Conservation (phyloP, 1,140 invertebrate genomes). For the Telenomus remus region DNA sequence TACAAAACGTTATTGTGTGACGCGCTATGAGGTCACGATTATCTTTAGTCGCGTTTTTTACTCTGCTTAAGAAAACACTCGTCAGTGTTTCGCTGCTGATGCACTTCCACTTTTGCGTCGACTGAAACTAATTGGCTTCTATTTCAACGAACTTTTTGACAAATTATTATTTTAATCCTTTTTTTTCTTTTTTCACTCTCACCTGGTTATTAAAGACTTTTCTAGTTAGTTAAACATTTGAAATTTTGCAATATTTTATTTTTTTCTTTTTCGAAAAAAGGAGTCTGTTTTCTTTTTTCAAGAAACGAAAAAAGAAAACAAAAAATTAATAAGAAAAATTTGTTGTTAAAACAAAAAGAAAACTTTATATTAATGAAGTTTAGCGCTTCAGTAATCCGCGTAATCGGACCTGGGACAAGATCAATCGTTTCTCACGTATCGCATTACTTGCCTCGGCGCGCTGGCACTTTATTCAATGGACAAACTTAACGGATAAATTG, state of each 20-base stretch:
- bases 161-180: too few relatives aligned
- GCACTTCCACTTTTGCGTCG: conserved; percentile 4
- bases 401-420: conserved; percentile 36
- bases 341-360: background rate
- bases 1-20: conserved; percentile 52
- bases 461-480: conserved; percentile 38
- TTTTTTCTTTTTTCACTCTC: too few relatives aligned
- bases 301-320: too few relatives aligned
- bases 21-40: conserved; percentile 53
- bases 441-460: conserved; percentile 22
- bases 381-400: conserved; percentile 27
- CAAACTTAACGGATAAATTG: conserved; percentile 48
- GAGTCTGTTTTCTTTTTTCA: too few relatives aligned
- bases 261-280: too few relatives aligned
- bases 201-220: too few relatives aligned
- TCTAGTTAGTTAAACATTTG: too few relatives aligned
- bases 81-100: conserved; percentile 17
- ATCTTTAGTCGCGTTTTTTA: conserved; percentile 53
- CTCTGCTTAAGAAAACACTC: conserved; percentile 37
- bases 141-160: too few relatives aligned
- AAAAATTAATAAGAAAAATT: conserved; percentile 3
- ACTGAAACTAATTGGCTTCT: conserved; percentile 8
- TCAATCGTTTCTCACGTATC: conserved; percentile 35
- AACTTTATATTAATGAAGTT: conserved; percentile 23
- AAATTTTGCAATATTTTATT: conserved; percentile 22